A percentile compares a stretch with the other conserved stretches of the same genome.
phyloP scores from a whole-genome alignment of 2,888 invertebrate species.

The Apodemia mormo region DNA sequence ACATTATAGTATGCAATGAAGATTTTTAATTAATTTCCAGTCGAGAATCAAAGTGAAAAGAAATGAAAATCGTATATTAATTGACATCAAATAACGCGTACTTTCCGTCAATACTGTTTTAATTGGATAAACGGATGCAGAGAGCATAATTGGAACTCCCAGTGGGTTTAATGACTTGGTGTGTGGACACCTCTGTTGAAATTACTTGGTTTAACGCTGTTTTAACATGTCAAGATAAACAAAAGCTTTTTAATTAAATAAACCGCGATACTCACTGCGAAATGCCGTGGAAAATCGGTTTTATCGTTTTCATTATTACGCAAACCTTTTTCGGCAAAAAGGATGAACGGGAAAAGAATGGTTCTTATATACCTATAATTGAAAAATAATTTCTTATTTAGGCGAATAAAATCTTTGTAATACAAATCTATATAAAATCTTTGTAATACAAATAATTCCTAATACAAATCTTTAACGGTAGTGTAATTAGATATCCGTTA shows the following conservation, averaged over 20 bases:
- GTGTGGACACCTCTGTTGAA: conserved; percentile 34
- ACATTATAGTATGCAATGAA: neutral
- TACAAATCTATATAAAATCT: no score
- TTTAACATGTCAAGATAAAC: conserved; percentile 32
- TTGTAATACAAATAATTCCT: no score
- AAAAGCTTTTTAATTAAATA: conserved; percentile 25
- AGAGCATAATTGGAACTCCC: conserved; percentile 36
- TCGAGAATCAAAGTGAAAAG: conserved; percentile 30
- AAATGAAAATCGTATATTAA: conserved; percentile 34
- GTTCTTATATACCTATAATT: neutral
- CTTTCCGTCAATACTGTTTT: conserved; percentile 36
- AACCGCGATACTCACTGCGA: conserved; percentile 19
- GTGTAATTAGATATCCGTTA: no score
- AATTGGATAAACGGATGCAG: conserved; percentile 39
- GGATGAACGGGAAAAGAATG: conserved; percentile 5
- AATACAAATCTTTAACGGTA: no score
- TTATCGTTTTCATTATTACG: conserved; percentile 8
- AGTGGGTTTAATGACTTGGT: conserved; percentile 34
- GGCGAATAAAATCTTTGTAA: neutral
- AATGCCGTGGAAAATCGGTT: conserved; percentile 21
- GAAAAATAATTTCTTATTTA: neutral
- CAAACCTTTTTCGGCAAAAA: conserved; percentile 11
- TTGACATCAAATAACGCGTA: conserved; percentile 38
- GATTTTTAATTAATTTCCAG: conserved; percentile 23
- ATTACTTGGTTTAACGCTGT: conserved; percentile 33